Base-by-base conservation (phyloP, 2,113 vertebrate genomes). In the Melanerpes aurifrons region DNA sequence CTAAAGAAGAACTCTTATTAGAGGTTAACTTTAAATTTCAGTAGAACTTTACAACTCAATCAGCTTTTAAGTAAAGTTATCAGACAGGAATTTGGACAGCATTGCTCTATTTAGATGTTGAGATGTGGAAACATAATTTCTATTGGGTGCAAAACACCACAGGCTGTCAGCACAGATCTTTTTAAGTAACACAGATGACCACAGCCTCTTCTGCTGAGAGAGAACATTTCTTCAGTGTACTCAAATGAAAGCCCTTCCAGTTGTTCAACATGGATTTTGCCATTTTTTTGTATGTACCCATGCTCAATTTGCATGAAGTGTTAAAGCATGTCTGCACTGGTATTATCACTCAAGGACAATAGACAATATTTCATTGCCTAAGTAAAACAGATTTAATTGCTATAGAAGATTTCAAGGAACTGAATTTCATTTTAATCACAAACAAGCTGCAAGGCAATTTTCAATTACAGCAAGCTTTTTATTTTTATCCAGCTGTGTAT, bases 401-500 rank as follows among this genome's bases (percentile, higher is more conserved):
- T 96, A 92, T 96, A 97, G 78, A 96, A 97, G 89, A 96, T 96
- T 97, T 96, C 96, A 97, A 96, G 94, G 84, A 97, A 96, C 82
- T 81, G 85, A 97, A 97, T 86, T 97, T 97, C 92, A 94, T 97
- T 97, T 98, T 97, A 97, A 97, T 98, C 97, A 97, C 96, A 97
- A 97, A 97, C 85, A 97, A 97, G 95, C 96, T 97, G 89, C 94
- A 97, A 97, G 92, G 93, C 96, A 96, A 96, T 97, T 97, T 98
- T 97, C 97, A 97, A 97, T 98, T 98, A 97, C 97, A 97, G 86
- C 93, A 96, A 97, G 96, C 92, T 97, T 97, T 97, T 97, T 97
- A 96, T 97, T 98, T 98, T 97, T 96, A 96, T 97, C 97, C 97
- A 98, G 97, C 98, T 98, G 97, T 87, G 97, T 96, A 93, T 97